phyloP scores from a whole-genome alignment of 2,797 vertebrate species.

The Gastrophryne carolinensis region DNA sequence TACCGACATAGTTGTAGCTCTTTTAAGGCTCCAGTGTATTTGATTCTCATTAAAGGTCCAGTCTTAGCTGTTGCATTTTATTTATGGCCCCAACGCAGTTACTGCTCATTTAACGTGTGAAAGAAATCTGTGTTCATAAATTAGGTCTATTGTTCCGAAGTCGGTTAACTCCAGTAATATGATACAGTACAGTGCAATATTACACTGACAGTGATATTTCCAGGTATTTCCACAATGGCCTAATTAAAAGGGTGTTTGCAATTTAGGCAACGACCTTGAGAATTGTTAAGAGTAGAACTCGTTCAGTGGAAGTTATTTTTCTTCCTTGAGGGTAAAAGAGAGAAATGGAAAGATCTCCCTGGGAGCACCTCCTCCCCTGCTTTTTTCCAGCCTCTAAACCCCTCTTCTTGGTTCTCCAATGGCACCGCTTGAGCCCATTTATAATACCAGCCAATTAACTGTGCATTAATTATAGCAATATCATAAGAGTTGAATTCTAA shows the following conservation, averaged over 20 bases:
- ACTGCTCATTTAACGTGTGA: no score
- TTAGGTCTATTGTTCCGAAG: no score
- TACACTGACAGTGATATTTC: slow-evolving; percentile 1
- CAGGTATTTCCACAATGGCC: slow-evolving; percentile 17
- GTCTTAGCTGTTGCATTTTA: no score
- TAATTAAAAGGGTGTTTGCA: slow-evolving; percentile 2
- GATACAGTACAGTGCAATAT: not conserved
- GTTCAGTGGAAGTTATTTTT: not conserved
- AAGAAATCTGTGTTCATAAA: no score
- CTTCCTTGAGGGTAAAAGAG: not conserved
- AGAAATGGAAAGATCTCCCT: slow-evolving; percentile 6
- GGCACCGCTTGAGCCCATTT: slow-evolving; percentile 42
- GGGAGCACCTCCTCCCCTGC: slow-evolving; percentile 13
- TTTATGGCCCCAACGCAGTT: no score
- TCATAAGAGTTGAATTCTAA: slow-evolving; percentile 53
- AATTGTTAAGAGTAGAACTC: slow-evolving; percentile 10
- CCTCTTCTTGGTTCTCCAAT: slow-evolving; percentile 16
- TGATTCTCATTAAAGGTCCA: no score
- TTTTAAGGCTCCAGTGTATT: no score
- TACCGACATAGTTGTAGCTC: no score
- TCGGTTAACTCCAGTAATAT: not conserved
- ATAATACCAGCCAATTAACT: slow-evolving; percentile 53
- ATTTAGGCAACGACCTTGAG: slow-evolving; percentile 36
- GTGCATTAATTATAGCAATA: slow-evolving; percentile 54
- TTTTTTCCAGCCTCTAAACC: slow-evolving; percentile 12